phyloP scores from a whole-genome alignment of 2,888 invertebrate genomes.

The Monochamus alternatus region DNA sequence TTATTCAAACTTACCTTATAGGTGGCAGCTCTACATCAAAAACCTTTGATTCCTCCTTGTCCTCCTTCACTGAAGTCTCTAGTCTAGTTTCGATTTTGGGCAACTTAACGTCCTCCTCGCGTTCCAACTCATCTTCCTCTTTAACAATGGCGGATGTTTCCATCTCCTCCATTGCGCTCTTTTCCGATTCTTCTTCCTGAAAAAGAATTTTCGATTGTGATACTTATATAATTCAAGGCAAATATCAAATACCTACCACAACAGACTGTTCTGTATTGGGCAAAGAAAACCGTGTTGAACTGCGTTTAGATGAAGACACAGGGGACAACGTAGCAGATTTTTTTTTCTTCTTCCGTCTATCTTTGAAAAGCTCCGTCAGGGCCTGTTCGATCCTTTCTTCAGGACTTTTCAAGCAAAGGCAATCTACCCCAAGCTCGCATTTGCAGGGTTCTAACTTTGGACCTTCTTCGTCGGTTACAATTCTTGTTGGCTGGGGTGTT shows the following conservation, averaged over 20 bases:
- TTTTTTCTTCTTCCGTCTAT: not conserved
- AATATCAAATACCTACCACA: too few species aligned
- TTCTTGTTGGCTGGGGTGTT: not conserved
- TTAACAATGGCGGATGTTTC: too few species aligned
- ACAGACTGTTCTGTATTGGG: too few species aligned
- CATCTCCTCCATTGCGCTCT: too few species aligned
- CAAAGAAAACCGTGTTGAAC: too few species aligned
- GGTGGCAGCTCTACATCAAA: slow-evolving; percentile 33
- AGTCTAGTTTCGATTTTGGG: slow-evolving; percentile 26
- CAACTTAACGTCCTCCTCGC: not conserved
- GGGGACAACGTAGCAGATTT: too few species aligned
- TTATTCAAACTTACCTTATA: slow-evolving; percentile 28
- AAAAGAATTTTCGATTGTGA: too few species aligned
- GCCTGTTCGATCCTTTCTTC: slow-evolving; percentile 10
- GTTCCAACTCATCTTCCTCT: too few species aligned
- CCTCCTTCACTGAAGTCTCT: not conserved
- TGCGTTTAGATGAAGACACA: too few species aligned
- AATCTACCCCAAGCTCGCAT: slow-evolving; percentile 16
- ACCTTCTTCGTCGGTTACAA: not conserved
- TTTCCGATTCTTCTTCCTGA: too few species aligned
- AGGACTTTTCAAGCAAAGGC: slow-evolving; percentile 4
- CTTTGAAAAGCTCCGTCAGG: not conserved
- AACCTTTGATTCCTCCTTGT: not conserved
- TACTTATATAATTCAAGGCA: too few species aligned
- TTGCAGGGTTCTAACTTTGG: not conserved